Base-by-base conservation (phyloP, 23 tunicate species). In the Styela clava region DNA sequence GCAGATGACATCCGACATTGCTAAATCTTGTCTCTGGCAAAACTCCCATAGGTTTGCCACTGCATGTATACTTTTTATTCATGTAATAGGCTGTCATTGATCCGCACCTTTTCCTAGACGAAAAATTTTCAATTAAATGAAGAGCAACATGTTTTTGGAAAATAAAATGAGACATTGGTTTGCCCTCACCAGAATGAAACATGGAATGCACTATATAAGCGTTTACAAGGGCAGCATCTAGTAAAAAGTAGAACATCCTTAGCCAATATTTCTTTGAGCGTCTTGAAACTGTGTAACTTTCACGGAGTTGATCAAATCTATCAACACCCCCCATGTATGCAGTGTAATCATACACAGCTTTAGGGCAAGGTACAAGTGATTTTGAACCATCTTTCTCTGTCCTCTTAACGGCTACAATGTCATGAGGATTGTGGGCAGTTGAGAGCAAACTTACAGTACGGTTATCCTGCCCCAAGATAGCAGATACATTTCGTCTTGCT, bases 301-400 rank as follows among this genome's bases (percentile, higher is more conserved):
- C 72, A 16, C 62, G 62, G 31, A 79, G 12, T 5, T 79, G 83
- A 62, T 79, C 83, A 64, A 79, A 79, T 25, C 74, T n/a, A 79
- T 79, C 83, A 63, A 63, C 83, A 2, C 83, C 83, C 9, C 83
- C 62, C 83, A 63, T 79, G 83, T 26, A 79, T 2, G 9, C 23
- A 5, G 71, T 79, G 83, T 79, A 79, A 2, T 62, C 74, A 37
- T 62, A 24, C 12, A 79, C 26, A 12, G 37, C 83, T 79, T 78
- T 52, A 36, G 82, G 82, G 23, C 82, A 78, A 12, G 82, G 24
- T 19, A 78, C 74, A n/a, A 21, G 28, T 33, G 69, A n/a, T 24
- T n/a, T 61, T 20, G 33, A 36, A 22, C 83, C 72, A 79, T 64
- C 83, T 22, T 63, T 64, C 24, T 31, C 83, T 22, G 35, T 63